phyloP scores from a whole-genome alignment of 2,113 vertebrate genomes.

The Mesocricetus auratus region DNA sequence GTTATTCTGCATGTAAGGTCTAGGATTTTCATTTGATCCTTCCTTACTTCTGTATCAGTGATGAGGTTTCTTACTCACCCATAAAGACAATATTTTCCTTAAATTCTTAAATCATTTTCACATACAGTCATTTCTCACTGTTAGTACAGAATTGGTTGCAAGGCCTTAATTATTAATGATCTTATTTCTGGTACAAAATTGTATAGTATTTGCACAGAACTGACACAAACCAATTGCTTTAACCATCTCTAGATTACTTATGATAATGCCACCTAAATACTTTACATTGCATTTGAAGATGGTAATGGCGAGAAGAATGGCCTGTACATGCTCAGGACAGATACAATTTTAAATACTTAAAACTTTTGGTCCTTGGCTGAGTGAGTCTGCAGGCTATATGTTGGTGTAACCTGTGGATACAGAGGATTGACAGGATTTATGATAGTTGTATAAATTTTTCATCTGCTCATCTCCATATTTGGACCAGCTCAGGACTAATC shows the following conservation, averaged over 20 bases:
- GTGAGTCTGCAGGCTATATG: not conserved
- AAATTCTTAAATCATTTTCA: not conserved
- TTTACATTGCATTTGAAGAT: not conserved
- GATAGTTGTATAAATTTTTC: not conserved
- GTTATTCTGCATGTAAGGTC: constrained; percentile 11
- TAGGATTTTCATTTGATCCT: not conserved
- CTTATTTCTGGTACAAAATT: not conserved
- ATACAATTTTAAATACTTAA: not conserved
- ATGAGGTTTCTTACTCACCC: not conserved
- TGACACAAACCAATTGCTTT: not conserved
- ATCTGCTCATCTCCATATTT: not conserved
- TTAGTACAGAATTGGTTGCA: not conserved
- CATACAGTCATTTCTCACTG: not conserved
- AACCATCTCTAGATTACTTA: not conserved
- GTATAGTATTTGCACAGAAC: not conserved
- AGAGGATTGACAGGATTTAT: not conserved
- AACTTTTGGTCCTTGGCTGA: not conserved
- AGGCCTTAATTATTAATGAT: too few species aligned
- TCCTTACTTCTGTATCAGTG: not conserved
- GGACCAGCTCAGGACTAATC: not conserved
- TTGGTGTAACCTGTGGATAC: too few species aligned
- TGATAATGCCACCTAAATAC: not conserved
- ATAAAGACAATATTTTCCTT: not conserved
- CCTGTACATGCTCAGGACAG: not conserved
- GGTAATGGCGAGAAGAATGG: not conserved